Evolutionary conservation across 1,140 invertebrate species (phyloP).

Genomic region (Pinna nobilis): DNA sequence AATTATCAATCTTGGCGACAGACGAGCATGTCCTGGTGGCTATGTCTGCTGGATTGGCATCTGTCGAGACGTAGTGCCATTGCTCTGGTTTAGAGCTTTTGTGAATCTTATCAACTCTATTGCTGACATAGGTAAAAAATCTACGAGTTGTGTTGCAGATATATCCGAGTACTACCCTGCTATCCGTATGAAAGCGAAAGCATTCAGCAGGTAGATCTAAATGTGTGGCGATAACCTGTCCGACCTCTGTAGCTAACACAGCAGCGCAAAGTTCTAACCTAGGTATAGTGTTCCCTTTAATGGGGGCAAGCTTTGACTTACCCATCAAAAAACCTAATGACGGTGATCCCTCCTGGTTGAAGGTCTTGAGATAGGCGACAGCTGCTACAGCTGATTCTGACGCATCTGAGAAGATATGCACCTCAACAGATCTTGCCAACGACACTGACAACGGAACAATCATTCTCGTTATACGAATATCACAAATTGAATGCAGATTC

Average conservation of each 20-base stretch:
- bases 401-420: constrained; percentile 40
- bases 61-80: constrained; percentile 29
- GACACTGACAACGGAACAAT: constrained; percentile 42
- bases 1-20: not conserved
- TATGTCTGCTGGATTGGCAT: constrained; percentile 22
- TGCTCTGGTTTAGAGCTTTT: constrained; percentile 2
- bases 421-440: constrained; percentile 69
- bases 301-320: constrained; percentile 37
- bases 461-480: constrained; percentile 12
- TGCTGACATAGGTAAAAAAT: constrained; percentile 40
- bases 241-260: constrained; percentile 31
- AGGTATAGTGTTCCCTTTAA: constrained; percentile 39
- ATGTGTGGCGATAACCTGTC: constrained; percentile 5
- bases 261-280: constrained; percentile 47
- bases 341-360: not conserved
- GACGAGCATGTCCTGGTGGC: constrained; percentile 4
- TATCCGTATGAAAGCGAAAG: constrained; percentile 43
- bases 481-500: constrained; percentile 10
- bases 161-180: constrained; percentile 42
- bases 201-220: not conserved
- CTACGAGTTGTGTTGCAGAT: constrained; percentile 31
- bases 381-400: constrained; percentile 36
- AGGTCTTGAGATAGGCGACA: constrained; percentile 33
- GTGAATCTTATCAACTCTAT: constrained; percentile 37
- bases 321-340: constrained; percentile 21